Evolutionary conservation across 2,113 vertebrate genomes (phyloP).

Genomic region (Pycnonotus jocosus): DNA sequence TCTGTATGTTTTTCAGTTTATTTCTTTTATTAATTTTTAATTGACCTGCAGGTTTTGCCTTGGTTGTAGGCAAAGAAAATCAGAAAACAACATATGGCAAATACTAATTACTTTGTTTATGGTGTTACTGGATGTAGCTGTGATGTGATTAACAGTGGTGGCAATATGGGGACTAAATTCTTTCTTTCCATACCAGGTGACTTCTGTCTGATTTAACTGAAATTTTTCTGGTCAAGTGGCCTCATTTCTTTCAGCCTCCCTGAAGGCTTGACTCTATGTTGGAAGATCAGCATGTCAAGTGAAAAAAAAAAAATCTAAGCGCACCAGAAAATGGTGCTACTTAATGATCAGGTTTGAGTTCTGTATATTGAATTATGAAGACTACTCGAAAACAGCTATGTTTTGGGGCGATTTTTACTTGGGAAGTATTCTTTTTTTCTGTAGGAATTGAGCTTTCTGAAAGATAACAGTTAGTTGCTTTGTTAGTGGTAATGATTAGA

Average conservation of each 20-base stretch:
- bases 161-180: not conserved
- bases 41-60: not conserved
- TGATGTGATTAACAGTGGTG: not conserved
- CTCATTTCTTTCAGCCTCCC: not conserved
- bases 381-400: not conserved
- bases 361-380: not conserved
- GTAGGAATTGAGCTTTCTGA: not conserved
- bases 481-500: not conserved
- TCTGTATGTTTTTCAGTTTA: conserved; percentile 8
- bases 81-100: conserved; percentile 10
- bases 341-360: not conserved
- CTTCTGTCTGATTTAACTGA: not conserved
- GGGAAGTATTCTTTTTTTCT: not conserved
- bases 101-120: conserved; percentile 8
- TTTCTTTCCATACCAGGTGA: not conserved
- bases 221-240: not conserved
- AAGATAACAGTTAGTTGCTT: not conserved
- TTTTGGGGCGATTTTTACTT: not conserved
- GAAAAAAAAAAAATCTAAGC: not conserved
- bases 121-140: not conserved
- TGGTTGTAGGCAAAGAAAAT: not conserved
- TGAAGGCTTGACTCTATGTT: not conserved
- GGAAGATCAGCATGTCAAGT: not conserved
- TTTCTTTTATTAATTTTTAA: conserved; percentile 39
- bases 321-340: not conserved